phyloP scores from a whole-genome alignment of 2,113 vertebrate genomes.

The Anser brachyrhynchus region DNA sequence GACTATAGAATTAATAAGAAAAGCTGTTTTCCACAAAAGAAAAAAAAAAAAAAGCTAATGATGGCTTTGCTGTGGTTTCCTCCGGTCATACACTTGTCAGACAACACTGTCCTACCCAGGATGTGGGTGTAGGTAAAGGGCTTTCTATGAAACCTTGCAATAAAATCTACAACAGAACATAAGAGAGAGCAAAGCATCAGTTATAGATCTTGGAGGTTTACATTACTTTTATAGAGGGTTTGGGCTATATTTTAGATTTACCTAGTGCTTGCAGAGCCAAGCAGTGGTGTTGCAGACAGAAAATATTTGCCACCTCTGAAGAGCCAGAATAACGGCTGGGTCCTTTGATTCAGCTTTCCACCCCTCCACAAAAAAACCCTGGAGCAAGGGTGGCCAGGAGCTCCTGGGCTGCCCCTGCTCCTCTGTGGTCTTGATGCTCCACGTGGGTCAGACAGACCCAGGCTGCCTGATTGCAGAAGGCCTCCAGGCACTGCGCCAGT shows the following conservation, averaged over 20 bases:
- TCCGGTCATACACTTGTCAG: conserved; percentile 45
- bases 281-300: background rate
- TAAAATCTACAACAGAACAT: conserved; percentile 38
- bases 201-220: conserved; percentile 15
- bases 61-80: conserved; percentile 50
- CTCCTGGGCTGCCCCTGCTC: background rate
- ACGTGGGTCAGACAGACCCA: background rate
- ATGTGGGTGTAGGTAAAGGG: conserved; percentile 31
- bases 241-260: conserved; percentile 38
- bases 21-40: background rate
- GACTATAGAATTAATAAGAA: background rate
- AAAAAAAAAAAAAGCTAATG: background rate
- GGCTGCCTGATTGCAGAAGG: background rate
- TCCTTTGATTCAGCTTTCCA: background rate
- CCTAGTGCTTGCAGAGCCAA: background rate
- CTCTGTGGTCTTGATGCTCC: background rate
- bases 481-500: background rate
- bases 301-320: conserved; percentile 4
- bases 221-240: conserved; percentile 42
- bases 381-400: background rate
- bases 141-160: conserved; percentile 27
- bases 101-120: conserved; percentile 32
- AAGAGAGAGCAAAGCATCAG: background rate
- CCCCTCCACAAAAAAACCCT: background rate
- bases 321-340: background rate